These are phyloP conservation scores for Venusia cambrica DNA, from an alignment of 2,888 invertebrate species.

Conservation along the genomic window DNA sequence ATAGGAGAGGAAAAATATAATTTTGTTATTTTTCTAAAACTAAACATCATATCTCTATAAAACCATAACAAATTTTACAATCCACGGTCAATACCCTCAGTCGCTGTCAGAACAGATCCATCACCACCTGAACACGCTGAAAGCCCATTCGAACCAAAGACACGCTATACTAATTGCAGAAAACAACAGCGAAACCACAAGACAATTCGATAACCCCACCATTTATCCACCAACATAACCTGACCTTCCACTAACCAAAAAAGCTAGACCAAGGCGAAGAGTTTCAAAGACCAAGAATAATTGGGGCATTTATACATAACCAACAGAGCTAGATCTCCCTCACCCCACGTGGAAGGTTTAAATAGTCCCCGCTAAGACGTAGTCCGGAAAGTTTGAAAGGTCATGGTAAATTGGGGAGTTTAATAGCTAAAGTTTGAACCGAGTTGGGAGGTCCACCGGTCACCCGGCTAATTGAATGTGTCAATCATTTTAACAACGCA, in stretches of 20 bases:
- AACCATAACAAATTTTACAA: background rate
- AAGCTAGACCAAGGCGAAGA: constrained; percentile 8
- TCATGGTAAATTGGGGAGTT: constrained; percentile 44
- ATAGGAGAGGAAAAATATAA: too few species aligned
- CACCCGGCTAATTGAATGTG: constrained; percentile 88
- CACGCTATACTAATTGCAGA: constrained; percentile 76
- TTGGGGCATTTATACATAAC: constrained; percentile 50
- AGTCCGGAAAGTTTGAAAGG: constrained; percentile 22
- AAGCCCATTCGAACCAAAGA: constrained; percentile 69
- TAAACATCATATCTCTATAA: too few species aligned
- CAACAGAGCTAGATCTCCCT: too few species aligned
- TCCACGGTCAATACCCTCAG: constrained; percentile 7
- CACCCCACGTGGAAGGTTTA: too few species aligned
- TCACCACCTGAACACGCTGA: constrained; percentile 50
- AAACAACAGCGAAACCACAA: constrained; percentile 71
- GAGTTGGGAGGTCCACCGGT: constrained; percentile 81
- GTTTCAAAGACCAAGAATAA: constrained; percentile 36
- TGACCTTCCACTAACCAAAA: constrained; percentile 33
- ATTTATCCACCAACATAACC: constrained; percentile 41
- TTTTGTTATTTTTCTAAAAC: too few species aligned
- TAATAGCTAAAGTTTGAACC: constrained; percentile 57
- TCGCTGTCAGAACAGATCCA: constrained; percentile 40
- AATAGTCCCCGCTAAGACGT: too few species aligned
- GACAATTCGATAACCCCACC: constrained; percentile 61
- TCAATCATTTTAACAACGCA: constrained; percentile 89